A percentile compares a stretch with the other conserved stretches of the same genome.
phyloP scores from a whole-genome alignment of 2,113 vertebrate genomes.

The Charadrius vociferus region DNA sequence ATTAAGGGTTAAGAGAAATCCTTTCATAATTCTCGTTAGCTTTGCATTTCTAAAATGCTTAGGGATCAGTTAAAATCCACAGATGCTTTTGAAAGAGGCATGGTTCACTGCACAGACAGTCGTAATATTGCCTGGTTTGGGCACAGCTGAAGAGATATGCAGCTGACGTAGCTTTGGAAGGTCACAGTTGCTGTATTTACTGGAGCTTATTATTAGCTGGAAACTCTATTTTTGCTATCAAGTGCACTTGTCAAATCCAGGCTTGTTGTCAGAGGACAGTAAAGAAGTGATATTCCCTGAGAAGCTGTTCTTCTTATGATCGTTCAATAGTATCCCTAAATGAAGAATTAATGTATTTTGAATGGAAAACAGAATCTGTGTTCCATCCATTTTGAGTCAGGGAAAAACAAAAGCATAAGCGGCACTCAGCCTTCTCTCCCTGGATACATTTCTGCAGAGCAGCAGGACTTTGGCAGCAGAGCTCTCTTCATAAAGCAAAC shows the following conservation, averaged over 20 bases:
- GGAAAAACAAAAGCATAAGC: conserved; percentile 37
- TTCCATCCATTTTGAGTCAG: conserved; percentile 34
- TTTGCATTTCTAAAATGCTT: conserved; percentile 60
- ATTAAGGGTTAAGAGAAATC: conserved; percentile 28
- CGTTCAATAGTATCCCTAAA: conserved; percentile 53
- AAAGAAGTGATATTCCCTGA: conserved; percentile 63
- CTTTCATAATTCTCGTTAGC: conserved; percentile 49
- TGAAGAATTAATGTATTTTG: conserved; percentile 65
- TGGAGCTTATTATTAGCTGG: conserved; percentile 60
- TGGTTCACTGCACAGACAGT: conserved; percentile 22
- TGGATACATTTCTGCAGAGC: conserved; percentile 25
- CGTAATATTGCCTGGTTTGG: neutral
- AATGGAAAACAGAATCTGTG: conserved; percentile 55
- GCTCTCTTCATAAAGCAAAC: conserved; percentile 12
- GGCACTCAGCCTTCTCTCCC: neutral
- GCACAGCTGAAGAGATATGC: neutral
- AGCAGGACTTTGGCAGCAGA: conserved; percentile 24
- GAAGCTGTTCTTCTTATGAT: conserved; percentile 64
- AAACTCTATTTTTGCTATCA: conserved; percentile 51
- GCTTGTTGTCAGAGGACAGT: conserved; percentile 36
- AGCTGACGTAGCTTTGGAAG: conserved; percentile 38
- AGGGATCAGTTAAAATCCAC: conserved; percentile 59
- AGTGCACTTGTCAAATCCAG: conserved; percentile 60
- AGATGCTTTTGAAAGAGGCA: conserved; percentile 41
- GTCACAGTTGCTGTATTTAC: conserved; percentile 50